Percentiles rank a stretch among this genome's conserved stretches.
Conservation (phyloP, 2,797 vertebrate genomes). For the Trachops cirrhosus region DNA sequence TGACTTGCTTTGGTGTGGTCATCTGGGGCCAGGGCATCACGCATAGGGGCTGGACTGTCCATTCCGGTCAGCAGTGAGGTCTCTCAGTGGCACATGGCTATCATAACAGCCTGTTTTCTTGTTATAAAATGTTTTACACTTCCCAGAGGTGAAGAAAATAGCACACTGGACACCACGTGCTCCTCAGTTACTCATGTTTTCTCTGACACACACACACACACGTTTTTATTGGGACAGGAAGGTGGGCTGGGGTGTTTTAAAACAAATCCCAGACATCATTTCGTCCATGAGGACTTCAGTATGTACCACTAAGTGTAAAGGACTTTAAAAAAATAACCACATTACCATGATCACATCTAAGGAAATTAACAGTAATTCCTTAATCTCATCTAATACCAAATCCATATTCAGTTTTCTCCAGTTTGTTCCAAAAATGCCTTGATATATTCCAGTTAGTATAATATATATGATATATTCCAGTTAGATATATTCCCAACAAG, state of each 20-base stretch:
- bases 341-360: not conserved
- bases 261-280: not conserved
- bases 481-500: not conserved
- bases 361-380: not conserved
- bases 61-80: not conserved
- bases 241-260: not conserved
- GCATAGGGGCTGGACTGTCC: not conserved
- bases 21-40: not conserved
- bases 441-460: not conserved
- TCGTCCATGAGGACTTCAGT: not conserved
- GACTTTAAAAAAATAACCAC: not conserved
- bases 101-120: not conserved
- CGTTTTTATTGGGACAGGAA: not conserved
- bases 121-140: not conserved
- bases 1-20: not conserved
- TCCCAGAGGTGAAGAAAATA: not conserved
- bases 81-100: not conserved
- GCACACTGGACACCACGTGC: not conserved
- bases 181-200: not conserved
- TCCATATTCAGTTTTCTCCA: not conserved
- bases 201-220: too few relatives aligned
- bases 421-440: not conserved
- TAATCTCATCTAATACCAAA: not conserved
- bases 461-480: not conserved
- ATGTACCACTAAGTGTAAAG: not conserved